These are phyloP conservation scores for Zalophus californianus DNA, from an alignment of 2,797 vertebrate species.

Conservation along the genomic window DNA sequence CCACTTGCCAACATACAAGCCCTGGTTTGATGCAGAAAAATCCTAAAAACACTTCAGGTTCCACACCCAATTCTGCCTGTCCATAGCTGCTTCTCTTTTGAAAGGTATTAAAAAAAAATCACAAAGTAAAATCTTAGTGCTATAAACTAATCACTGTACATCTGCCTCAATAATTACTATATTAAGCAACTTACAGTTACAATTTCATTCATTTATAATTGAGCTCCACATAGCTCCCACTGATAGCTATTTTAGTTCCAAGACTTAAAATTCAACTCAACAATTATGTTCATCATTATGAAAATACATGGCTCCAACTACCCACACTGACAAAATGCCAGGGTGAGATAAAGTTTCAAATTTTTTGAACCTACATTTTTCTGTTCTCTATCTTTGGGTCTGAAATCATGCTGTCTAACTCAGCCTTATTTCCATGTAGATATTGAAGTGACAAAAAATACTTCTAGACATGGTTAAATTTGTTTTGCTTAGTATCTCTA, in stretches of 20 bases:
- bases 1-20: not conserved
- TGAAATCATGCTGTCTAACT: not conserved
- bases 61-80: not conserved
- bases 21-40: not conserved
- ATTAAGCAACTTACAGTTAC: conserved; percentile 74
- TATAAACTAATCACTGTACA: conserved; percentile 70
- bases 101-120: conserved; percentile 58
- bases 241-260: conserved; percentile 65
- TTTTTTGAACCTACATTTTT: not conserved
- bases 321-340: not conserved
- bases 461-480: not conserved
- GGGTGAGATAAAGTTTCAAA: not conserved
- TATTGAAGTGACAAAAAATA: conserved; percentile 37
- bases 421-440: not conserved
- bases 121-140: conserved; percentile 35
- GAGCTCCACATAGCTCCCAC: conserved; percentile 47
- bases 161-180: conserved; percentile 74
- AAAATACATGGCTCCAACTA: not conserved
- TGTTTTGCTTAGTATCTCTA: not conserved
- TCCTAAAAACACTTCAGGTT: conserved; percentile 39
- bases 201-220: conserved; percentile 71
- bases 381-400: not conserved
- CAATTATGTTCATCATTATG: conserved; percentile 49
- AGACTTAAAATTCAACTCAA: conserved; percentile 65
- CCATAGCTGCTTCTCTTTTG: conserved; percentile 15